phyloP scores from a whole-genome alignment of 23 tunicate species.

The Phallusia fumigata region DNA sequence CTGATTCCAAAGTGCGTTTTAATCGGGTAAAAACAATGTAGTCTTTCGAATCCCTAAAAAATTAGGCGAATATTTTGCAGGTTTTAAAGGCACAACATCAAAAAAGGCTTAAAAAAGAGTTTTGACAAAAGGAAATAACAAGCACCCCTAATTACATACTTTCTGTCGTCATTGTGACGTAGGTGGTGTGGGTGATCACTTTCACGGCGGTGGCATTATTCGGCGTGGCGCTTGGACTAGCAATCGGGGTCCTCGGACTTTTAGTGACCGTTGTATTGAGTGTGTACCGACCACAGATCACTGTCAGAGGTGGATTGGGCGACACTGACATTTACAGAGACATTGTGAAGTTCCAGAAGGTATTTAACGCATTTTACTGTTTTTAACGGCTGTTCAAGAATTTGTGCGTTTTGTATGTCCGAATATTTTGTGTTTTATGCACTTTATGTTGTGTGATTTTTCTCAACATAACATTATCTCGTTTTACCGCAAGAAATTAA shows the following conservation, averaged over 20 bases:
- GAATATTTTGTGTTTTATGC: background rate
- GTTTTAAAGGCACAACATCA: too few relatives aligned
- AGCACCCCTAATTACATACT: background rate
- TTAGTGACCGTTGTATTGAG: slow-evolving; percentile 73
- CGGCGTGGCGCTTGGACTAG: slow-evolving; percentile 74
- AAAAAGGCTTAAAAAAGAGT: too few relatives aligned
- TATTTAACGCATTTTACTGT: background rate
- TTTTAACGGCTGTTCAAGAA: too few relatives aligned
- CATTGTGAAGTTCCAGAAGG: slow-evolving; percentile 22
- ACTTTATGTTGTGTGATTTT: background rate
- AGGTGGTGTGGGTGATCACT: slow-evolving; percentile 69
- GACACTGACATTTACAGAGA: slow-evolving; percentile 49
- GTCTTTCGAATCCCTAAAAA: too few relatives aligned
- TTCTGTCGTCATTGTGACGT: background rate
- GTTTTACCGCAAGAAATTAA: too few relatives aligned
- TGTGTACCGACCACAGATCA: slow-evolving; percentile 25
- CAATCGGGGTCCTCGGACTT: slow-evolving; percentile 57
- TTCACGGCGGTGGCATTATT: slow-evolving; percentile 43
- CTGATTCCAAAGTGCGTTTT: too few relatives aligned
- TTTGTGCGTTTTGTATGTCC: background rate
- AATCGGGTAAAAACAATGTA: too few relatives aligned
- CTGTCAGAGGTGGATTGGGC: slow-evolving; percentile 45
- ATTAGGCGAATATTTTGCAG: too few relatives aligned
- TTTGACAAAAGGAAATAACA: too few relatives aligned
- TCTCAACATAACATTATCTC: background rate